Conservation (phyloP, 2,113 vertebrate genomes). For the Smithornis capensis region DNA sequence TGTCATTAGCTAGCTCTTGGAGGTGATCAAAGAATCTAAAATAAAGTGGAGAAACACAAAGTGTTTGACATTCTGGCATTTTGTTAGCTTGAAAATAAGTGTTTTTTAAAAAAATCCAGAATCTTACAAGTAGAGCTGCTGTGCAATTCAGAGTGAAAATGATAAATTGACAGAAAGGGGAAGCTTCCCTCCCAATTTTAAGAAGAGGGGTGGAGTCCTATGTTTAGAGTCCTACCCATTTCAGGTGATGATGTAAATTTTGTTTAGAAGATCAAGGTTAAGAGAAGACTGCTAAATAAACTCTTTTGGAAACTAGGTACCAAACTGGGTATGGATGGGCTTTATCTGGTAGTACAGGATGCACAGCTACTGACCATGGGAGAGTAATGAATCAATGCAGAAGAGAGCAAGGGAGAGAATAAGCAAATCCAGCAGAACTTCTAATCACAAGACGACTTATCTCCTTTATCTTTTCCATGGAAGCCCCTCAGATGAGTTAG, state of each 20-base stretch:
- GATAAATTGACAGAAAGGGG: background rate
- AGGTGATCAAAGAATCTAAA: background rate
- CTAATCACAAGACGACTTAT: background rate
- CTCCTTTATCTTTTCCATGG: background rate
- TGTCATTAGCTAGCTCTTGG: background rate
- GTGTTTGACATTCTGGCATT: background rate
- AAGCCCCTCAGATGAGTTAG: background rate
- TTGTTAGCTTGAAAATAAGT: background rate
- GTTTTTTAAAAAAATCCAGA: background rate
- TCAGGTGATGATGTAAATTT: background rate
- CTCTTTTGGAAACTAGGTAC: background rate
- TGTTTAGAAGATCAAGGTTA: background rate
- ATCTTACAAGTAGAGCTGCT: background rate
- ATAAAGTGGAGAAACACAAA: background rate
- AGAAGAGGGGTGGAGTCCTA: background rate
- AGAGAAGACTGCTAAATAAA: background rate
- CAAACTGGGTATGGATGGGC: background rate
- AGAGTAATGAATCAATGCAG: background rate
- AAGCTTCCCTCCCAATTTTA: accelerated
- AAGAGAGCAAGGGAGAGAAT: background rate
- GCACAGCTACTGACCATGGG: background rate
- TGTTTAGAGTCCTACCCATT: background rate
- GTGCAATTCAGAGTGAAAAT: background rate
- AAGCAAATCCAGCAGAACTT: background rate
- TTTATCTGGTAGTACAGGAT: background rate